Evolutionary conservation across 1,140 invertebrate genomes (phyloP), one percentile per base, ranked within the genome.

Genomic region (Saccostrea cuccullata): DNA sequence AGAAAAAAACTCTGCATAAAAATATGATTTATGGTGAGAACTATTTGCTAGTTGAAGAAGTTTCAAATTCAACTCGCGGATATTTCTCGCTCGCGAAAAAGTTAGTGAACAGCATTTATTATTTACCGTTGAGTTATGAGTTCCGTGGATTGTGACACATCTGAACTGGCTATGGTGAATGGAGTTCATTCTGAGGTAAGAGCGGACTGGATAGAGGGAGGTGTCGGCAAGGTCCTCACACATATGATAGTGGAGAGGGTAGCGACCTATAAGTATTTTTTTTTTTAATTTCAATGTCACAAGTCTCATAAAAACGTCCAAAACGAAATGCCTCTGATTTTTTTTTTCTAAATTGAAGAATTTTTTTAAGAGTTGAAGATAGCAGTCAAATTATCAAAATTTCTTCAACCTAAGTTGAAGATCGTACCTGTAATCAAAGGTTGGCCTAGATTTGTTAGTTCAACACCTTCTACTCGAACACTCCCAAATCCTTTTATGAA

Each of bases 231-330:
- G 87, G 40, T 92, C 90, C 30, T 90, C 89, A 89, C 87, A 89
- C 83, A 92, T 87, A 64, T 92, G 92, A 47, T 90, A 92, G 64
- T 92, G 92, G n/a, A 92, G 82, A 8, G 92, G 91, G 84, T 92
- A 92, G 58, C 77, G 36, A 56, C 90, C 92, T 91, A 58, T 11
- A 86, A 90, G 47, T 9, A 60, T 58, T 30, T 13, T 58, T 26
- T 36, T 3, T n/a, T n/a, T 58, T 4, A 9, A 85, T 58, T 60
- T 64, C n/a, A 23, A 47, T 47, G 40, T 47, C 40, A 47, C 40
- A 47, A 6, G 40, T 47, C 6, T 47, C 40, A 47, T 47, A 6
- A 47, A 47, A 6, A 47, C 40, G 40, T 47, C 2, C 40, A 47
- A 47, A 47, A 47, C 40, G 2, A 47, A 47, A 9, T 6, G 47